phyloP scores from a whole-genome alignment of 2,797 vertebrate species.

The Taeniopygia guttata region DNA sequence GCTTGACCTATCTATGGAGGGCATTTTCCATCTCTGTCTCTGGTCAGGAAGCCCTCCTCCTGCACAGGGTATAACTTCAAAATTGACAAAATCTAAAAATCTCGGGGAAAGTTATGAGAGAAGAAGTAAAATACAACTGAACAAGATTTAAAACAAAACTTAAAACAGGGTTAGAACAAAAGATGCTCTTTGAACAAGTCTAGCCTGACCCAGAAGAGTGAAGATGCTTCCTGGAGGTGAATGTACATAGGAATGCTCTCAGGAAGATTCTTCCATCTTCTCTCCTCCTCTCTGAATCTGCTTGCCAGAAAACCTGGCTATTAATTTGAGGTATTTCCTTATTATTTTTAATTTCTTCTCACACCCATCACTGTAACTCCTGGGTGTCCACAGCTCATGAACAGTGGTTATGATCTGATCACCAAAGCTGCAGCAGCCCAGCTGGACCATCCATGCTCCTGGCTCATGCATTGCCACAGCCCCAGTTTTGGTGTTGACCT shows the following conservation, averaged over 20 bases:
- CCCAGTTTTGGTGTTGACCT: not conserved
- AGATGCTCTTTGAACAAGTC: conserved; percentile 40
- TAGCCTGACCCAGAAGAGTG: not conserved
- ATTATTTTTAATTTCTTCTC: not conserved
- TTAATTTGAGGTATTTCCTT: not conserved
- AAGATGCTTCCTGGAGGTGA: not conserved
- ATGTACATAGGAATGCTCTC: not conserved
- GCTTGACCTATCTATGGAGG: not conserved
- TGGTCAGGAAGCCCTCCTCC: conserved; percentile 8
- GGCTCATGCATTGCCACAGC: not conserved
- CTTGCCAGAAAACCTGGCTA: not conserved
- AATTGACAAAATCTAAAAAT: conserved; percentile 3
- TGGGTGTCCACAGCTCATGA: not conserved
- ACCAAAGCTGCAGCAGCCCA: not conserved
- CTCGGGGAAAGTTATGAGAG: not conserved
- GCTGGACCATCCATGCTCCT: not conserved
- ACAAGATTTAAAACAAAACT: conserved; percentile 20
- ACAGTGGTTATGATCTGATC: not conserved
- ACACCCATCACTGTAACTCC: not conserved
- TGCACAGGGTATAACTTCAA: not conserved
- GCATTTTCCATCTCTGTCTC: not conserved
- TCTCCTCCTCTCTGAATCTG: not conserved
- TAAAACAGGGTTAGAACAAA: conserved; percentile 26
- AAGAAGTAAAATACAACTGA: conserved; percentile 14
- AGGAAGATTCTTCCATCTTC: not conserved